phyloP scores from a whole-genome alignment of 2,888 invertebrate species.

The Atethmia centrago region DNA sequence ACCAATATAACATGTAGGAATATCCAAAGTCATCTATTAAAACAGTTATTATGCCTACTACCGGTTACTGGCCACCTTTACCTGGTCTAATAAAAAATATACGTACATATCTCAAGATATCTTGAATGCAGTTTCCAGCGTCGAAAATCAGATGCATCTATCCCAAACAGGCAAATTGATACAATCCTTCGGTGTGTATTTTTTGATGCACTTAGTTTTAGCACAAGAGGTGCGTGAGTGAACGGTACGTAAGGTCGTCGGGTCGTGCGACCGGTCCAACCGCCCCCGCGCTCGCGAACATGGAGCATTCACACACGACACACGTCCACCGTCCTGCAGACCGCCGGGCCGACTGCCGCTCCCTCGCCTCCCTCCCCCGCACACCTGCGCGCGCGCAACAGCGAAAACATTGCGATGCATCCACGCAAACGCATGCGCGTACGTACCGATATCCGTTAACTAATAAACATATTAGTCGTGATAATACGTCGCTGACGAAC shows the following conservation, averaged over 20 bases:
- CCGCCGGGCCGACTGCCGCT: constrained; percentile 67
- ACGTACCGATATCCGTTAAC: constrained; percentile 61
- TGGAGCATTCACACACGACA: constrained; percentile 71
- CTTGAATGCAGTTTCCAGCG: constrained; percentile 67
- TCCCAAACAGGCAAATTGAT: constrained; percentile 67
- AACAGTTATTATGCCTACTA: constrained; percentile 51
- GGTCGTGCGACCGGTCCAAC: constrained; percentile 87
- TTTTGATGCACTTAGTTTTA: constrained; percentile 82
- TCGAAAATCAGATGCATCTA: constrained; percentile 71
- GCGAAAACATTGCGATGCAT: constrained; percentile 70
- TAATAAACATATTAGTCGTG: constrained; percentile 58
- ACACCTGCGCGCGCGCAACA: constrained; percentile 65
- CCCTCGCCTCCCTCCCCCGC: constrained; percentile 53
- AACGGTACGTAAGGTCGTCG: constrained; percentile 91
- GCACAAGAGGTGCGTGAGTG: constrained; percentile 85
- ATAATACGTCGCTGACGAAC: constrained; percentile 26
- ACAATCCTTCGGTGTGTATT: constrained; percentile 68
- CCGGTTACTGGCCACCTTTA: constrained; percentile 41
- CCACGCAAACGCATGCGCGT: constrained; percentile 63
- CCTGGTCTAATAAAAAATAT: constrained; percentile 56
- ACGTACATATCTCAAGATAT: constrained; percentile 75
- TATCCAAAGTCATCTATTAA: constrained; percentile 36
- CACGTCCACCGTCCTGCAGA: constrained; percentile 66
- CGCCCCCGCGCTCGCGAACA: constrained; percentile 82
- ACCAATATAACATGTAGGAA: constrained; percentile 27